Base-by-base conservation (phyloP, 2,113 vertebrate species). In the Toxotes chatareus region DNA sequence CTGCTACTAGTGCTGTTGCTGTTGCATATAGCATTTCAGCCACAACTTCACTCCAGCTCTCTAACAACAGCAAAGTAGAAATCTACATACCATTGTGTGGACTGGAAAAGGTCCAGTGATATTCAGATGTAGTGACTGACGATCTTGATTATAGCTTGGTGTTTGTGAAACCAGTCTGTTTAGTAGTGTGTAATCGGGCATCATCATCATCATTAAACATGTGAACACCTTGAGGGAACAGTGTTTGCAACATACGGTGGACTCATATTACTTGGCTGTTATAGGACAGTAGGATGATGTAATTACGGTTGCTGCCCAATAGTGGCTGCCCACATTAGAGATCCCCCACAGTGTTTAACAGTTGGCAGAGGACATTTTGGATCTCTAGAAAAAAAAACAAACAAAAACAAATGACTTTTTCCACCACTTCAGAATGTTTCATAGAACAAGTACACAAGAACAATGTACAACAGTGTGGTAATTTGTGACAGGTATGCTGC, bases 261-360 rank as follows among this genome's bases (percentile, higher is more conserved):
- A 32, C 55, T 55, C 17, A 17, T 42, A 42, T 62, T 23, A 14
- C 23, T 63, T 44, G 27, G 46, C 27, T 61, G 21, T 69, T 36
- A 46, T 40, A 55, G 16, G 14, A 49, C 40, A 11, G 21, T 51
- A 21, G 34, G 21, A 47, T 31, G 1, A 40, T 74, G n/a, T 62
- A 49, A 74, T 83, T 38, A 13, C 17, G 32, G 40, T 69, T 17
- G 17, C 38, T 74, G 47, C 53, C 14, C 11, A 36, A 32, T 44
- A 16, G 44, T 61, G 23, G 14, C 61, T 77, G 21, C 32, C 66
- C 51, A 51, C 49, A 57, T 40, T 46, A 19, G 14, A 61, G 27
- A 56, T 38, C 27, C 53, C 14, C 34, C 36, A 23, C 60, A 38
- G 5, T 16, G 32, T 42, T 65, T 38, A 73, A 64, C 49, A 49